Conservation (phyloP, 2,113 vertebrate genomes). For the Chloebia gouldiae region DNA sequence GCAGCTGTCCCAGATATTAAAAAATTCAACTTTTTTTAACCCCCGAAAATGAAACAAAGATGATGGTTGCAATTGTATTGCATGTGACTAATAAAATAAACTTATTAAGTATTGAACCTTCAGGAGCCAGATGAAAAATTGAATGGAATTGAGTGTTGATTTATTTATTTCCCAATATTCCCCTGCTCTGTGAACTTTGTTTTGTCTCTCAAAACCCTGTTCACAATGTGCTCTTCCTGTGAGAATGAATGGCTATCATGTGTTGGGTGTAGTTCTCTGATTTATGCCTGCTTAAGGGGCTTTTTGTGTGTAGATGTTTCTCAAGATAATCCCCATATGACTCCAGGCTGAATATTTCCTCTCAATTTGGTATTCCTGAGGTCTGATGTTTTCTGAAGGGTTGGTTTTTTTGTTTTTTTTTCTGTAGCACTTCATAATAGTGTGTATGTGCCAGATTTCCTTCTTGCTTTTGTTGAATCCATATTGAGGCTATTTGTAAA, state of each 20-base stretch:
- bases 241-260: conserved; percentile 40
- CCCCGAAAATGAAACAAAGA: not conserved
- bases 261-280: conserved; percentile 49
- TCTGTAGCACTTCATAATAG: conserved; percentile 27
- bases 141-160: conserved; percentile 34
- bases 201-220: conserved; percentile 47
- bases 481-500: conserved; percentile 36
- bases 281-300: conserved; percentile 39
- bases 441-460: conserved; percentile 54
- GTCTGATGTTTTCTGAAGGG: conserved; percentile 34
- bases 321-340: conserved; percentile 34
- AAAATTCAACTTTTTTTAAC: not conserved
- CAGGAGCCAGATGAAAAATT: not conserved
- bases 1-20: not conserved
- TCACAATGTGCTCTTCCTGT: conserved; percentile 58
- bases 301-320: conserved; percentile 42
- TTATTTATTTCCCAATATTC: conserved; percentile 51
- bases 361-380: conserved; percentile 28
- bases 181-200: conserved; percentile 39
- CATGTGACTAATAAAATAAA: not conserved
- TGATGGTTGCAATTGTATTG: not conserved
- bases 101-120: not conserved
- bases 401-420: not conserved
- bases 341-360: conserved; percentile 31
- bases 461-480: conserved; percentile 51